Base-by-base conservation (phyloP, 2,113 vertebrate genomes). In the Thymallus thymallus region DNA sequence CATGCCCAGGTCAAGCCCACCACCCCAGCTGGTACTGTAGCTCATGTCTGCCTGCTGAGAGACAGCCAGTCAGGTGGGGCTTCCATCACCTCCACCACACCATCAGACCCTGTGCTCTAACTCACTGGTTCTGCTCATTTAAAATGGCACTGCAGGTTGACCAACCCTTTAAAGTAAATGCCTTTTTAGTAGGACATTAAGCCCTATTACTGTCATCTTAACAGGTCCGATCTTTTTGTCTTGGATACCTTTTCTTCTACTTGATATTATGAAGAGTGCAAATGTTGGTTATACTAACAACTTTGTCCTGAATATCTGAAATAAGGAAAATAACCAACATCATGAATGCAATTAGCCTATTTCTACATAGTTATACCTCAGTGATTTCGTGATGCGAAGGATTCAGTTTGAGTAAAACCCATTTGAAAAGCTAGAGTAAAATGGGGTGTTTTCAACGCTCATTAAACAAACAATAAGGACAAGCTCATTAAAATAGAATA, bases 351-450 rank as follows among this genome's bases (percentile, higher is more conserved):
- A 35, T 67, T 32, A 41, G 64, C 26, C 68, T 6, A 55, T 55
- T 76, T 82, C 78, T 41, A 41, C 9, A 20, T 71, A 76, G 74
- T 55, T 51, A 51, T 69, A 62, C 72, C 73, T 72, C 74, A 69
- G 55, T 66, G 70, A 20, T 20, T 20, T 55, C 51, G 5, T 55
- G 20, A 55, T 55, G 51, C 5, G 2, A 13, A 81, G 80, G 62
- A 76, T 61, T 6, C 56, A 77, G 65, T 65, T 78, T 67, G 58
- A 73, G 74, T 77, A 73, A 82, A 76, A n/a, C n/a, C n/a, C 58
- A 82, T 75, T 81, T 60, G 5, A 22, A 71, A 83, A 68, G 61
- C 69, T 72, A 45, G 70, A 77, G 84, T 79, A 82, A 84, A 85
- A 10, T 75, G 16, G 1, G 29, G 75, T 72, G 70, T 55, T 72